A percentile compares a stretch with the other conserved stretches of the same genome.
These are phyloP conservation scores for Poeciliopsis gracilis DNA, from an alignment of 2,797 vertebrate genomes.

Conservation along the genomic window DNA sequence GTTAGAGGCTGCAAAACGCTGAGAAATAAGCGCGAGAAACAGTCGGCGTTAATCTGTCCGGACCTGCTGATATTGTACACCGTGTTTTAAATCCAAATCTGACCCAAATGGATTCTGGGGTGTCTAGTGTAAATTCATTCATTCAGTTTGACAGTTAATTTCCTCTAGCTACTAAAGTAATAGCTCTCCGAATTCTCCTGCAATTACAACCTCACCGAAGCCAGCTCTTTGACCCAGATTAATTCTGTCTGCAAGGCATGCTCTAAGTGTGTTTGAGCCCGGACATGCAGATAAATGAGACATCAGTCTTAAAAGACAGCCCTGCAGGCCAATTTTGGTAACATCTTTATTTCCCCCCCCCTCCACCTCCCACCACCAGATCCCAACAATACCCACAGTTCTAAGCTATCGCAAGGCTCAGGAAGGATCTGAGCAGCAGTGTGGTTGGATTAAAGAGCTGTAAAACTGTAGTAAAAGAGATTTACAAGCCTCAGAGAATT, in stretches of 20 bases:
- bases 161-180: neutral
- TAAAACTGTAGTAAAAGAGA: slow-evolving; percentile 52
- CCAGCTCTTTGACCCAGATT: neutral
- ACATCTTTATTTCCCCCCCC: neutral
- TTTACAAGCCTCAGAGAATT: slow-evolving; percentile 58
- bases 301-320: neutral
- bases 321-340: neutral
- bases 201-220: neutral
- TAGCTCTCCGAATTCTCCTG: neutral
- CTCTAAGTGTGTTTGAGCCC: neutral
- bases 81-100: neutral
- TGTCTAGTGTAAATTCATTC: neutral
- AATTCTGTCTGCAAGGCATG: neutral
- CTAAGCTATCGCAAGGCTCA: slow-evolving; percentile 8
- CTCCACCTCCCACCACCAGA: neutral
- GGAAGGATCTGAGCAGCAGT: slow-evolving; percentile 33
- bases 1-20: neutral
- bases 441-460: slow-evolving; percentile 39
- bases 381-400: slow-evolving; percentile 39
- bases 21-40: neutral
- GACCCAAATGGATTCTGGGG: neutral
- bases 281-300: neutral
- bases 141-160: neutral
- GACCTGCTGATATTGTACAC: neutral
- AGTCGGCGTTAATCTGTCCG: neutral